A percentile compares a stretch with the other conserved stretches of the same genome.
phyloP scores from a whole-genome alignment of 1,140 invertebrate genomes.

The Drosophila ogumai region DNA sequence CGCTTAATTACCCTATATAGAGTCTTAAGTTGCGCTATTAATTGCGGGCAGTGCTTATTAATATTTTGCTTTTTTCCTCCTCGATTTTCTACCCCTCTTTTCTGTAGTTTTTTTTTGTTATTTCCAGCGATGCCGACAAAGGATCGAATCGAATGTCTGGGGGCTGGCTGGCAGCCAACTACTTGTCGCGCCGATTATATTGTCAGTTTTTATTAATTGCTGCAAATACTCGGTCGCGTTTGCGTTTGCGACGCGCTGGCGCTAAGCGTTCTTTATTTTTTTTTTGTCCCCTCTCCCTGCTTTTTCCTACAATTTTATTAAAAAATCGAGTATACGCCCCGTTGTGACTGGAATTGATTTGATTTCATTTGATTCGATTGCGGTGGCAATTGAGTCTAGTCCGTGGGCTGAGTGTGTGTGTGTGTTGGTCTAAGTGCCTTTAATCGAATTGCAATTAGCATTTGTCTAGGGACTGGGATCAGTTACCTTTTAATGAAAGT shows the following conservation, averaged over 20 bases:
- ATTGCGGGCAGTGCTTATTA: conserved; percentile 83
- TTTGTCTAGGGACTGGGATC: conserved; percentile 5
- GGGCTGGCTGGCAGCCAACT: conserved; percentile 80
- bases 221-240: conserved; percentile 69
- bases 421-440: conserved; percentile 23
- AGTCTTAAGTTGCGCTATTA: conserved; percentile 83
- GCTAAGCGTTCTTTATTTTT: conserved; percentile 60
- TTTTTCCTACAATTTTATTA: conserved; percentile 33
- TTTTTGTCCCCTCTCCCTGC: background rate
- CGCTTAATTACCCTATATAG: conserved; percentile 84
- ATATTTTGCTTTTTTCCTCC: conserved; percentile 73
- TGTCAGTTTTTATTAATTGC: conserved; percentile 84
- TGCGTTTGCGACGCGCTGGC: conserved; percentile 53
- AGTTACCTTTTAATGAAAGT: background rate
- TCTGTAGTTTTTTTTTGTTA: conserved; percentile 27
- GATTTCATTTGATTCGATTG: conserved; percentile 58
- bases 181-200: conserved; percentile 81
- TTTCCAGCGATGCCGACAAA: conserved; percentile 70
- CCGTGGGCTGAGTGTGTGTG: background rate
- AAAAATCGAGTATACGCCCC: conserved; percentile 78
- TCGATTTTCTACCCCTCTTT: conserved; percentile 2
- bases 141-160: conserved; percentile 57
- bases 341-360: conserved; percentile 75
- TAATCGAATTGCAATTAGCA: conserved; percentile 67
- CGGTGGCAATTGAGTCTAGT: conserved; percentile 32